Evolutionary conservation across 2,888 invertebrate species (phyloP).

Genomic region (Volucella zonaria): DNA sequence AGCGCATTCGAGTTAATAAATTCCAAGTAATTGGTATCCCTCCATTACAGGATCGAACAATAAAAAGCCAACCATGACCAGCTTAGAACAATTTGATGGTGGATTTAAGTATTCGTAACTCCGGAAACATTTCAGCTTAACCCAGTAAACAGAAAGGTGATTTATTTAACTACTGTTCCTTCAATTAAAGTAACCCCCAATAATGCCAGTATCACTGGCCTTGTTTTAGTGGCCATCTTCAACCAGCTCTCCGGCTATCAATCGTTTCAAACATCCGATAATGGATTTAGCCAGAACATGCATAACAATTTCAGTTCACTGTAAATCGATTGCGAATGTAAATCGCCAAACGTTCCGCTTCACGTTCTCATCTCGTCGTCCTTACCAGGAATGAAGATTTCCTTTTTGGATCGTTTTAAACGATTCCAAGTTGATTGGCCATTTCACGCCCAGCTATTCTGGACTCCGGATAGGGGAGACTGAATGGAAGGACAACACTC

Average conservation of each 20-base stretch:
- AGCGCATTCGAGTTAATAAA: conserved; percentile 65
- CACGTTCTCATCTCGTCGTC: conserved; percentile 13
- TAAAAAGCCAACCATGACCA: conserved; percentile 38
- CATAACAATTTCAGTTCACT: conserved; percentile 26
- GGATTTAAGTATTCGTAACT: conserved; percentile 22
- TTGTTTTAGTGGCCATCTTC: conserved; percentile 8
- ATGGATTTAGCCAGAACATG: conserved; percentile 50
- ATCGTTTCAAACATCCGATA: conserved; percentile 43
- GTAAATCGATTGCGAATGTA: conserved; percentile 61
- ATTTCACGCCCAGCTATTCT: conserved; percentile 68
- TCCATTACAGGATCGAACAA: conserved; percentile 50
- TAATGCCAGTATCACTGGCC: conserved; percentile 32
- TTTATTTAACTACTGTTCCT: conserved; percentile 69
- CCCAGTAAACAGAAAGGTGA: conserved; percentile 61
- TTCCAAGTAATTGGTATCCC: conserved; percentile 69
- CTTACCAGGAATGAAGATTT: conserved; percentile 15
- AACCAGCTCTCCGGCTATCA: conserved; percentile 6
- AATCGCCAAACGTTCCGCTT: conserved; percentile 53
- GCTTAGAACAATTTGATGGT: not conserved
- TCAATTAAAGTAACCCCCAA: conserved; percentile 58
- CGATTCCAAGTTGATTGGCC: conserved; percentile 68
- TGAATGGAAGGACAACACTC: conserved; percentile 39
- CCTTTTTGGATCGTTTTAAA: conserved; percentile 8
- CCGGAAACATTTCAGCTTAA: conserved; percentile 33
- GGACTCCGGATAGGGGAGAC: conserved; percentile 2